A percentile compares a stretch with the other conserved stretches of the same genome.
Conservation (phyloP, 2,797 vertebrate genomes). For the Sebastes steindachneri region DNA sequence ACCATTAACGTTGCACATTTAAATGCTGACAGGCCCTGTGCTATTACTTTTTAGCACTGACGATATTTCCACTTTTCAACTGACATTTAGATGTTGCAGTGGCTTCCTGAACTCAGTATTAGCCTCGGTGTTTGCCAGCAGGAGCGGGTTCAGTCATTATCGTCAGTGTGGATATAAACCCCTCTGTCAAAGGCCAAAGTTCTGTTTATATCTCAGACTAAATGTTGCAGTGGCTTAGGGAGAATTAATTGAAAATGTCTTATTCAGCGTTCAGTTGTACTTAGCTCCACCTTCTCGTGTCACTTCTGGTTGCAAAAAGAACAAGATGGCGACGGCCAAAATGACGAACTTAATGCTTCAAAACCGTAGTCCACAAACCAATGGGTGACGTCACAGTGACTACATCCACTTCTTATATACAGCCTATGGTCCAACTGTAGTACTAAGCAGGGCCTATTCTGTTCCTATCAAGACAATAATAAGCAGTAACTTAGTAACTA, state of each 20-base stretch:
- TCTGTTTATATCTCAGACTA: constrained; percentile 53
- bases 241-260: background rate
- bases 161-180: constrained; percentile 30
- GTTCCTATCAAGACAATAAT: background rate
- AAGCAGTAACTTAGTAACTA: background rate
- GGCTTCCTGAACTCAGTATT: constrained; percentile 40
- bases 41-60: constrained; percentile 32
- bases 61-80: constrained; percentile 30
- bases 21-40: constrained; percentile 4
- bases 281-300: background rate
- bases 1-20: constrained; percentile 23
- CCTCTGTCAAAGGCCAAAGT: constrained; percentile 57
- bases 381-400: no score
- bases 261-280: background rate
- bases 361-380: no score
- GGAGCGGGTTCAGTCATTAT: constrained; percentile 40
- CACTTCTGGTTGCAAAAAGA: no score
- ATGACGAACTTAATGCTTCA: no score
- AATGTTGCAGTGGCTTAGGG: no score
- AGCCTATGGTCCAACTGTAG: no score
- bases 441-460: background rate
- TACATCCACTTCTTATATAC: no score
- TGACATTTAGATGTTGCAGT: constrained; percentile 67
- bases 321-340: no score
- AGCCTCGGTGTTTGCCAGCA: constrained; percentile 35